phyloP scores from a whole-genome alignment of 64 coral and sea anemone genomes.

The Pocillopora verrucosa region DNA sequence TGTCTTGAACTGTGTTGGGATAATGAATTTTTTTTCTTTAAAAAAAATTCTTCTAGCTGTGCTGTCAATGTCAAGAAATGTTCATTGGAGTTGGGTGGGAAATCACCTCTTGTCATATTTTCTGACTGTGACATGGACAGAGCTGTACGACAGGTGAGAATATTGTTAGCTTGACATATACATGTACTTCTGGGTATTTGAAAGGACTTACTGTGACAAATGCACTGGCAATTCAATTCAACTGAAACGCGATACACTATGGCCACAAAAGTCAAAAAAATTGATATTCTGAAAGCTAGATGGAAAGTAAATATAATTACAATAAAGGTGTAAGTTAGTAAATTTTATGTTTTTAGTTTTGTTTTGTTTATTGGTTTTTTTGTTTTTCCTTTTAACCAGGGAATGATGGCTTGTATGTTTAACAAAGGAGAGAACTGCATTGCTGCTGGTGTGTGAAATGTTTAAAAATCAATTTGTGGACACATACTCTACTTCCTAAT shows the following conservation, averaged over 20 bases:
- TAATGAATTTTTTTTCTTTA: not conserved
- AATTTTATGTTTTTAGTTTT: conserved; percentile 9
- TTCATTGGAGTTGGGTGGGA: conserved; percentile 95
- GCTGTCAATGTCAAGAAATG: conserved; percentile 88
- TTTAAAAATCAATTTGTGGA: too few species aligned
- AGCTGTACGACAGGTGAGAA: conserved; percentile 88
- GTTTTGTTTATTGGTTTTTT: too few species aligned
- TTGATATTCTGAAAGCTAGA: too few species aligned
- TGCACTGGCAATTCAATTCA: too few species aligned
- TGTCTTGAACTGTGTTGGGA: not conserved
- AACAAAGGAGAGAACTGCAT: conserved; percentile 99
- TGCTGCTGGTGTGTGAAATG: conserved; percentile 80
- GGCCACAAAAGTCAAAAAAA: too few species aligned
- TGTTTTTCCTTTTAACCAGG: conserved; percentile 27
- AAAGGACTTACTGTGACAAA: too few species aligned
- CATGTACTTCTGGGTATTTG: too few species aligned
- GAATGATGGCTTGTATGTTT: conserved; percentile 98
- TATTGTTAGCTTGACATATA: not conserved
- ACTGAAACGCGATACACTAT: too few species aligned
- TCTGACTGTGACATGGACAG: conserved; percentile 93
- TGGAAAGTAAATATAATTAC: too few species aligned
- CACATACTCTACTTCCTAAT: not conserved
- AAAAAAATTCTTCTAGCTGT: conserved; percentile 47
- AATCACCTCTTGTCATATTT: conserved; percentile 96
- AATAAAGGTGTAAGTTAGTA: too few species aligned